A percentile compares a stretch with the other conserved stretches of the same genome.
phyloP scores from a whole-genome alignment of 2,888 invertebrate species.

The Nasonia oneida region DNA sequence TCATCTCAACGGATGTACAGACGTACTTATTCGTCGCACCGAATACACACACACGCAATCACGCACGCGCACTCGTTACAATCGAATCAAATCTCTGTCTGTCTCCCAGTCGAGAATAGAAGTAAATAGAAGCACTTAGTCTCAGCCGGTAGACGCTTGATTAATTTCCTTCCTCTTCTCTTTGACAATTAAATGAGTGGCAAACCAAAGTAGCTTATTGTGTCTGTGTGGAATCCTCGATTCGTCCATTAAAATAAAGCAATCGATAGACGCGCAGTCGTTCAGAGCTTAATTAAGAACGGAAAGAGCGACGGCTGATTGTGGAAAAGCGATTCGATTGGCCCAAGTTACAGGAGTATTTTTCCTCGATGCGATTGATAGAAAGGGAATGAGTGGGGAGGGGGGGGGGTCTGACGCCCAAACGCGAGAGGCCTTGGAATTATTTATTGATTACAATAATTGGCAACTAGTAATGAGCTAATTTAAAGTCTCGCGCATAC shows the following conservation, averaged over 20 bases:
- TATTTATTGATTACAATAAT: constrained; percentile 61
- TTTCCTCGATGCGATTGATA: constrained; percentile 39
- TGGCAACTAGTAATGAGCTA: constrained; percentile 63
- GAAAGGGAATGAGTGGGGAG: neutral
- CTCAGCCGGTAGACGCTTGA: neutral
- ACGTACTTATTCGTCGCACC: constrained; percentile 24
- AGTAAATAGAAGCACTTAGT: constrained; percentile 12
- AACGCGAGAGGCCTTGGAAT: constrained; percentile 26
- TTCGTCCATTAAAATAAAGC: constrained; percentile 31
- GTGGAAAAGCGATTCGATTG: constrained; percentile 35
- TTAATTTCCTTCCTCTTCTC: constrained; percentile 20
- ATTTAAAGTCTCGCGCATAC: constrained; percentile 57
- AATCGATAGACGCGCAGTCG: constrained; percentile 7
- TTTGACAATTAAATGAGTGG: constrained; percentile 30
- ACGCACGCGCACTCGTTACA: constrained; percentile 7
- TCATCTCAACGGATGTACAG: constrained; percentile 34
- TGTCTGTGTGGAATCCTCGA: constrained; percentile 8
- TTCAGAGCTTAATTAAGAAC: constrained; percentile 18
- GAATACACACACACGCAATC: constrained; percentile 4
- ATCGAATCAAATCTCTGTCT: constrained; percentile 17
- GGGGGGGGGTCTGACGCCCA: neutral
- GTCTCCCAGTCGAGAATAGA: neutral
- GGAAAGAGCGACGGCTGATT: neutral
- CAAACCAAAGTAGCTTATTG: constrained; percentile 17
- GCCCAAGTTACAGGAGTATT: constrained; percentile 30